Evolutionary conservation across 1,140 invertebrate genomes (phyloP), one percentile per base, ranked within the genome.

Genomic region (Anadara kagoshimensis): DNA sequence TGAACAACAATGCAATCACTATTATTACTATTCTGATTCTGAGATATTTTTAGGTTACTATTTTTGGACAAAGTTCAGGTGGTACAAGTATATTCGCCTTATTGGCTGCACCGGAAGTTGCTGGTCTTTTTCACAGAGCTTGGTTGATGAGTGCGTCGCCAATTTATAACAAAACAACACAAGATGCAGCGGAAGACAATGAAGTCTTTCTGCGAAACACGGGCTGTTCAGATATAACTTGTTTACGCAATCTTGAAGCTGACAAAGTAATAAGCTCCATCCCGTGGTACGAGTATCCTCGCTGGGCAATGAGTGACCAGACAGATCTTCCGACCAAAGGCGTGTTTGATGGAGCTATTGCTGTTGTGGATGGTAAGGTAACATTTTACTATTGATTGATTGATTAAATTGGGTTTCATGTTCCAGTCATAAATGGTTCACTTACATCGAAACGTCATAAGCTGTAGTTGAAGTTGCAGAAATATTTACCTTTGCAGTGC

Each of bases 31-130:
- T n/a, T n/a, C n/a, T n/a, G n/a, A n/a, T n/a, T n/a, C n/a, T n/a
- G n/a, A n/a, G n/a, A n/a, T n/a, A n/a, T n/a, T 63, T 49, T 5
- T 62, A 83, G 83, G 78, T 86, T 1, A 85, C 85, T 14, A 62
- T 86, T 43, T 81, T 84, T 69, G 85, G 84, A 7, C 80, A 85
- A 29, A 80, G 84, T 43, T 83, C 83, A 8, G 85, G 85, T 26
- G 83, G 77, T 11, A 83, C 85, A 8, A 76, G 75, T 26, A 79
- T 85, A 22, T 71, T 78, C 29, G 82, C 78, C 16, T 61, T 85
- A 18, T 61, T 86, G 53, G 49, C 78, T 12, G 84, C 81, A 0
- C 78, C 79, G 14, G 29, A 66, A 3, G 66, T 79, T 61, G 51
- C 58, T 18, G 83, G 77, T 10, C 69, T 84, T 18, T 85, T 85